These are phyloP conservation scores for Aricia agestis DNA, from an alignment of 1,140 invertebrate species.

Conservation along the genomic window DNA sequence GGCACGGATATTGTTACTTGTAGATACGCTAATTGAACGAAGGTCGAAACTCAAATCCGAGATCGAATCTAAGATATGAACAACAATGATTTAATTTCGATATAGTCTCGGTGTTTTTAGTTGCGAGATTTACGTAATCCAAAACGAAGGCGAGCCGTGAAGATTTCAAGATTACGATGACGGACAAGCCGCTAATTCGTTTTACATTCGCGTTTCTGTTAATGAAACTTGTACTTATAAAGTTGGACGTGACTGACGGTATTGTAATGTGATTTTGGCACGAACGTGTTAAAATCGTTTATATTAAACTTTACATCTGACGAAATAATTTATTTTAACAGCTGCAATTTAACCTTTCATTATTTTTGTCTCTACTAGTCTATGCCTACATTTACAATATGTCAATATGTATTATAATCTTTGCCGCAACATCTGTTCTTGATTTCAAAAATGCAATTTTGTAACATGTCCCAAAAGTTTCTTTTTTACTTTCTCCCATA, in stretches of 20 bases:
- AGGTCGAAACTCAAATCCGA: neutral
- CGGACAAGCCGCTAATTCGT: neutral
- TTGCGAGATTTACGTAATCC: neutral
- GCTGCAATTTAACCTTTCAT: neutral
- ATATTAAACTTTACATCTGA: neutral
- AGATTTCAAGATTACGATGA: neutral
- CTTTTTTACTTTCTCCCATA: neutral
- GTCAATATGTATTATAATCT: too few relatives aligned
- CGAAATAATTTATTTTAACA: neutral
- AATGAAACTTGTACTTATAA: neutral
- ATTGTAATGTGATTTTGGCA: conserved; percentile 3
- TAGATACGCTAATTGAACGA: neutral
- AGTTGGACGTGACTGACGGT: neutral
- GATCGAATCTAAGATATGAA: neutral
- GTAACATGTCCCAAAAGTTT: neutral
- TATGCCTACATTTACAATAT: too few relatives aligned
- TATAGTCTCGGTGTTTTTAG: neutral
- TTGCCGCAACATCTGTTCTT: too few relatives aligned
- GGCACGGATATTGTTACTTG: neutral
- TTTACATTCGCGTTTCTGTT: conserved; percentile 1
- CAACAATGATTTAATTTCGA: neutral
- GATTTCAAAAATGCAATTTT: too few relatives aligned
- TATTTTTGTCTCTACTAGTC: neutral
- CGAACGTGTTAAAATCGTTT: neutral
- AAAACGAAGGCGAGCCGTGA: neutral